Evolutionary conservation across 2,888 invertebrate species (phyloP), one percentile per base, ranked within the genome.

Genomic region (Cloeon dipterum): DNA sequence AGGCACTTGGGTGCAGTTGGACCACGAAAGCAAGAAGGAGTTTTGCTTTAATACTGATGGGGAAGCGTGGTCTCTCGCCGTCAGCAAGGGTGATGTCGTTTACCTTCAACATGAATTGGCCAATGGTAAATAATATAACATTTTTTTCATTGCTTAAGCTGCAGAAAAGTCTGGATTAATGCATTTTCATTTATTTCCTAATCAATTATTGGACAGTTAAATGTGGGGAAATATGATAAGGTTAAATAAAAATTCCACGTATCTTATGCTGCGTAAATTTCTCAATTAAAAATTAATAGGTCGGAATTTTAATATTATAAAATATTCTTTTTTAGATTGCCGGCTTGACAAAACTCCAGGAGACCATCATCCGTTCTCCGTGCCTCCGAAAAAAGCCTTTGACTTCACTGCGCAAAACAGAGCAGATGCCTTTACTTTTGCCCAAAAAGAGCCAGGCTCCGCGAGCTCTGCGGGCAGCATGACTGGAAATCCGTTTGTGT

Each of bases 21-120:
- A 70, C 46, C 61, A 62, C 40, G 61, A 65, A 4, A 66, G 69
- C 2, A 63, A 65, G 37, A 61, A 63, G 39, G 69, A 70, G 48
- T 74, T 68, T 53, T 74, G 75, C 46, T 72, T 72, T 47, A 66
- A 66, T 42, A 59, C 62, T 35, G 72, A 72, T 26, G 65, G 66
- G 1, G 74, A 75, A 46, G 74, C 74, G 2, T 77, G 77, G 77
- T 71, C 74, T 1, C 55, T 77, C 34, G 73, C 73, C 2, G 62
- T 68, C 38, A 68, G 68, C 41, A 63, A 64, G 41, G 66, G 68
- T 40, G 70, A 70, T 43, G 62, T 67, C 7, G 59, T 67, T 5
- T 77, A 74, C 51, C 60, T 78, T 47, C 68, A 55, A 39, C 63
- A 64, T 40, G 64, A 66, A 37, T 45, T 54, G 4, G 58, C 57